Base-by-base conservation (phyloP, 92 coral and sea anemone genomes). In the Phenganax subtilis region DNA sequence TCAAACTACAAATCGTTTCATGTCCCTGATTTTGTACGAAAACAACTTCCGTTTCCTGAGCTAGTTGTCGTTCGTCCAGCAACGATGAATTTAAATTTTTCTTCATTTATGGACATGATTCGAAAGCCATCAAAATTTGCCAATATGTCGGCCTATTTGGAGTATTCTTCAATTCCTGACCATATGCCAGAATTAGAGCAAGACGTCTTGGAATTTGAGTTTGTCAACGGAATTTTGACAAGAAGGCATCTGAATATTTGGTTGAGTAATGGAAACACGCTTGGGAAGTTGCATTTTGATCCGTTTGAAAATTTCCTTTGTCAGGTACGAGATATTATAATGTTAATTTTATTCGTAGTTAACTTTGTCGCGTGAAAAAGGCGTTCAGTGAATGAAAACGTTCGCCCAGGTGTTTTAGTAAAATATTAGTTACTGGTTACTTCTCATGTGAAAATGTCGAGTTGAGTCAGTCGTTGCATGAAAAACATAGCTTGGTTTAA, bases 51-150 rank as follows among this genome's bases (percentile, higher is more conserved):
- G 6, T 91, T 91, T 71, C 86, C 92, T 44, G 97, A 91, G 75
- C 82, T 91, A 58, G 97, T 91, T 17, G 97, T 91, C 55, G 97
- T 91, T 16, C 83, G 97, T 8, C 97, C 97, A 8, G 97, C 97
- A 69, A 87, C 90, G 70, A 76, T 84, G 80, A 86, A 91, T 77
- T 76, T 91, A 17, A 60, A 85, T 12, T 91, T 91, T 81, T 80
- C 90, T 16, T 31, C 83, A 7, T 91, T 91, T 59, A 91, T 91
- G 93, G 79, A 82, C 14, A 68, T 88, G 51, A 77, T 91, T 9
- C 44, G 74, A 8, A 29, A 51, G 53, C 58, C 58, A 14, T 86
- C 90, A 64, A 72, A 69, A 51, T 37, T 5, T 5, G 71, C 75
- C 31, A 82, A 91, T 57, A 73, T 91, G 8, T 86, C 97, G 8